Evolutionary conservation across 2,113 vertebrate genomes (phyloP).

Genomic region (Spilogale gracilis): DNA sequence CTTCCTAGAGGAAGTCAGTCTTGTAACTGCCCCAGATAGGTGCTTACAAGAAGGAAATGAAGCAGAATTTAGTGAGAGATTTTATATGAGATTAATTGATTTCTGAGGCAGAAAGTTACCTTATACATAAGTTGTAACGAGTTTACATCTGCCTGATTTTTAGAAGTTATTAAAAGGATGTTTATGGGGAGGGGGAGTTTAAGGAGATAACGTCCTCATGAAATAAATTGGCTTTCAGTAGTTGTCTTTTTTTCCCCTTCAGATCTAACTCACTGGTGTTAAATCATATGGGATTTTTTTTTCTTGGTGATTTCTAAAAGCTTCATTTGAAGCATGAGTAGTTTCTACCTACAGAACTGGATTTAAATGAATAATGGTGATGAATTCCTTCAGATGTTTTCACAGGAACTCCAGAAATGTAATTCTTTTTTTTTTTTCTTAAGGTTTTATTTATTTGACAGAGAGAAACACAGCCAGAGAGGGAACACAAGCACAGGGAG

Average conservation of each 20-base stretch:
- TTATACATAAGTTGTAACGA: background rate
- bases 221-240: background rate
- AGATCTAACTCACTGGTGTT: background rate
- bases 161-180: background rate
- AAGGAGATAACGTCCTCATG: background rate
- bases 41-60: background rate
- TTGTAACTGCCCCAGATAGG: background rate
- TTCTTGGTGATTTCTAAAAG: slow-evolving; percentile 7
- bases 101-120: background rate
- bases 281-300: background rate
- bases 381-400: background rate
- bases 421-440: too few relatives aligned
- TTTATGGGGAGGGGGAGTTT: background rate
- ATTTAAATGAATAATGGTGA: slow-evolving; percentile 32
- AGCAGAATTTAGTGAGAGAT: background rate
- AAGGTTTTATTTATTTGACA: too few relatives aligned
- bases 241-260: background rate
- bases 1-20: background rate
- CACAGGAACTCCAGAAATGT: background rate
- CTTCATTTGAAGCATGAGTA: background rate
- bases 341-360: slow-evolving; percentile 6
- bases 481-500: too few relatives aligned
- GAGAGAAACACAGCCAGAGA: too few relatives aligned
- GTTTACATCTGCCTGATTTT: background rate
- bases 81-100: background rate